These are phyloP conservation scores for Macrobrachium nipponense DNA, from an alignment of 1,140 invertebrate genomes.

Conservation along the genomic window DNA sequence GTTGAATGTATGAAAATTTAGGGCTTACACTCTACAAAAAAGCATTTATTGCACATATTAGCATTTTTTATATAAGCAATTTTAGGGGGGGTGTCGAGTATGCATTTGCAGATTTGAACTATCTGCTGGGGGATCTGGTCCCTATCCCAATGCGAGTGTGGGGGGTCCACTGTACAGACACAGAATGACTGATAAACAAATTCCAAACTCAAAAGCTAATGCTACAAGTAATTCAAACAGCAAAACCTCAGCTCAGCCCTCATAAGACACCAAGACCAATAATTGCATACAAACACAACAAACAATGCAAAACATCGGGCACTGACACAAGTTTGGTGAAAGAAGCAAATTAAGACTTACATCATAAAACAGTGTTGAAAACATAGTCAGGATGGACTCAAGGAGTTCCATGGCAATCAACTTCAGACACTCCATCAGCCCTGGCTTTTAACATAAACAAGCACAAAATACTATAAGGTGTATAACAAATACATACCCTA, in stretches of 20 bases:
- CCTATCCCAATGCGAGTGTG: no score
- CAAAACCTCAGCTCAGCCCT: neutral
- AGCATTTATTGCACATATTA: no score
- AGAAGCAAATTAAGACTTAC: conserved; percentile 66
- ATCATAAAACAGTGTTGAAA: conserved; percentile 91
- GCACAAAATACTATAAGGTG: conserved; percentile 18
- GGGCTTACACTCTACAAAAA: no score
- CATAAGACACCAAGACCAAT: neutral
- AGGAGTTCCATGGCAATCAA: conserved; percentile 96
- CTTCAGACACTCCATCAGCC: conserved; percentile 95
- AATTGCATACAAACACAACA: no score
- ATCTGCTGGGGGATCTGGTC: no score
- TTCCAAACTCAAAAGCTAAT: no score
- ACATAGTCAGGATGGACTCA: conserved; percentile 91
- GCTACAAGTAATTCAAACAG: neutral
- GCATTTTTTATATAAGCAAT: no score
- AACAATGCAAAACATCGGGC: neutral
- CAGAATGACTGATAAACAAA: no score
- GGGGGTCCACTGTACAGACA: no score
- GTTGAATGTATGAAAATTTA: no score
- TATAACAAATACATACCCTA: neutral
- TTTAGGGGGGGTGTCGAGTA: no score
- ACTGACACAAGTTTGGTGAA: neutral
- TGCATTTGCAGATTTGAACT: no score
- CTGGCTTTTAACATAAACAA: conserved; percentile 73